Conservation (phyloP, 2,113 vertebrate genomes). For the Psittacula cyanocephala region DNA sequence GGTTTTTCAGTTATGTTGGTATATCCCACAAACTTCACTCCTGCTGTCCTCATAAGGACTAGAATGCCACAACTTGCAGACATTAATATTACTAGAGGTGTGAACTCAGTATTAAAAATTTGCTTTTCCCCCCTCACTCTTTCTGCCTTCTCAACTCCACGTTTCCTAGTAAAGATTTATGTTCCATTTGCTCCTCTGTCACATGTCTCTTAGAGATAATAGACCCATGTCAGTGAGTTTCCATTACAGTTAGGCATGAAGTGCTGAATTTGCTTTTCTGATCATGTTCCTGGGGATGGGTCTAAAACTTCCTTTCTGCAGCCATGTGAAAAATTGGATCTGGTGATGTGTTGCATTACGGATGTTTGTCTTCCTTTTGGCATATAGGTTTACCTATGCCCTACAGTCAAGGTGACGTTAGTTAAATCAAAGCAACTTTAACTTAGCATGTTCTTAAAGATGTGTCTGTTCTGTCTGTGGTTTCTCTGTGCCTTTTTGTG, state of each 20-base stretch:
- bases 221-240: not conserved
- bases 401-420: not conserved
- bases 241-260: not conserved
- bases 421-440: slow-evolving; percentile 6
- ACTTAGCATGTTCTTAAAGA: not conserved
- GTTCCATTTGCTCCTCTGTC: not conserved
- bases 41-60: not conserved
- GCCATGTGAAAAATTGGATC: not conserved
- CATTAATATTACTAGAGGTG: not conserved
- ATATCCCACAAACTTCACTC: not conserved
- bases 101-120: not conserved
- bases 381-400: not conserved
- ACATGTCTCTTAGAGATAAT: not conserved
- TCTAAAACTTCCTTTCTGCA: not conserved
- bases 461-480: not conserved
- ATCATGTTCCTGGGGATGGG: not conserved
- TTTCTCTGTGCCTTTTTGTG: not conserved
- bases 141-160: not conserved
- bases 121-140: not conserved
- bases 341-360: not conserved
- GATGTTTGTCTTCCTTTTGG: not conserved
- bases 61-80: not conserved
- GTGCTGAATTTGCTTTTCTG: slow-evolving; percentile 2
- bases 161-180: not conserved
- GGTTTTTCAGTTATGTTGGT: not conserved